These are phyloP conservation scores for Catharus ustulatus DNA, from an alignment of 2,797 vertebrate genomes.

Conservation along the genomic window DNA sequence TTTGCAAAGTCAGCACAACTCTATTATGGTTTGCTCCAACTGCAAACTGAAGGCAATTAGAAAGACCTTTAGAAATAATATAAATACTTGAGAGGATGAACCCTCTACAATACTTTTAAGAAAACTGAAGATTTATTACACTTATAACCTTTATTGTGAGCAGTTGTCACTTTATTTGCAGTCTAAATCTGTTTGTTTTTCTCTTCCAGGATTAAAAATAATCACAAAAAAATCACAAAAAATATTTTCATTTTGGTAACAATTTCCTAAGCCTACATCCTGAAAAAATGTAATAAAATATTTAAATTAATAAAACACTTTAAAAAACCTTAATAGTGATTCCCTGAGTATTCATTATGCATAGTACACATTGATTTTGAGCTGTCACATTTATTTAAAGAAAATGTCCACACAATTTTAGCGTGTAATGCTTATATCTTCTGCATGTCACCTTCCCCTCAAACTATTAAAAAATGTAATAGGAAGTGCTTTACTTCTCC, in stretches of 20 bases:
- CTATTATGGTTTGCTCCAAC: not conserved
- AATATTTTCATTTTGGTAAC: not conserved
- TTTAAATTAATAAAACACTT: not conserved
- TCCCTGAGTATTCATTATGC: slow-evolving; percentile 30
- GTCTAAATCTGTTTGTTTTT: not conserved
- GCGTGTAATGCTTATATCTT: not conserved
- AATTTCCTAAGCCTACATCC: not conserved
- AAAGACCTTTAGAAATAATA: not conserved
- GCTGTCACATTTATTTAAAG: slow-evolving; percentile 54
- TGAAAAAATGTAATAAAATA: not conserved
- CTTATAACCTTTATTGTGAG: not conserved
- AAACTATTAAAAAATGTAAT: slow-evolving; percentile 39
- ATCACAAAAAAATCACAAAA: not conserved
- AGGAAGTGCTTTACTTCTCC: slow-evolving; percentile 30
- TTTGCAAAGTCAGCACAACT: not conserved
- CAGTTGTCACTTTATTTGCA: not conserved
- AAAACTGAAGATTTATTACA: not conserved
- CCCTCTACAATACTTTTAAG: not conserved
- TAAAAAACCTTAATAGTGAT: not conserved
- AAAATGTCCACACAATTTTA: slow-evolving; percentile 44
- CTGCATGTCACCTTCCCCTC: not conserved
- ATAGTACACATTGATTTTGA: slow-evolving; percentile 35
- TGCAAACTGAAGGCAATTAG: not conserved
- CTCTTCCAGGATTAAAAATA: not conserved
- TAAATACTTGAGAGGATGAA: not conserved